Evolutionary conservation across 2,113 vertebrate species (phyloP), one percentile per base, ranked within the genome.

Genomic region (Macrotus californicus): DNA sequence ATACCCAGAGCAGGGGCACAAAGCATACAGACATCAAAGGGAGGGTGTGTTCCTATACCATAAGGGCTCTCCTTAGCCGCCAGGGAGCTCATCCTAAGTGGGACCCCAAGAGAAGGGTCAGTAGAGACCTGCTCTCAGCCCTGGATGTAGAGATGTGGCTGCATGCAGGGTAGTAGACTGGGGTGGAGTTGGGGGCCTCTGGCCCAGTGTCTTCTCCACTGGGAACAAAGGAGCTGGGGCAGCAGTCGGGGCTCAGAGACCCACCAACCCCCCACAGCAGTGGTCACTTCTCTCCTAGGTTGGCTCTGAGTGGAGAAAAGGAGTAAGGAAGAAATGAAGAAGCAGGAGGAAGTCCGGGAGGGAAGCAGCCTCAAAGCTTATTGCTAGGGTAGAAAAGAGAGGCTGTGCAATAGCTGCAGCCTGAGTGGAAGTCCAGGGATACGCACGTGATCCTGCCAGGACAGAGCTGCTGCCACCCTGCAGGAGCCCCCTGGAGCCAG

Each of bases 151-250:
- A 89, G 36, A 50, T 22, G 16, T 11, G 46, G 21, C 54, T 29
- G 8, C 16, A 19, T 8, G 12, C 6, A 41, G n/a, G 41, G 21
- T 5, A 15, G 26, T 43, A 24, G 2, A 7, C 0, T 14, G 11
- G 18, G 11, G 31, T 69, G 34, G 34, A 34, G 29, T 5, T 48
- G 15, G 31, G 24, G 46, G 29, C 31, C 61, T 81, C n/a, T 29
- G 67, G 15, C 22, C n/a, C 13, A 36, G 36, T 2, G n/a, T 41
- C 26, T 46, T 69, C n/a, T 69, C 36, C 84, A 43, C 8, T 11
- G 43, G 4, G 31, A n/a, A 22, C 48, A 66, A 41, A 89, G 67
- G 89, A 34, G 43, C 18, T 34, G 3, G 10, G 36, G 48, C 13
- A 24, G 46, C 59, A 75, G 48, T 2, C 0, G 13, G 73, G 36